Base-by-base conservation (phyloP, 2,113 vertebrate species). In the Heterotilapia buettikoferi region DNA sequence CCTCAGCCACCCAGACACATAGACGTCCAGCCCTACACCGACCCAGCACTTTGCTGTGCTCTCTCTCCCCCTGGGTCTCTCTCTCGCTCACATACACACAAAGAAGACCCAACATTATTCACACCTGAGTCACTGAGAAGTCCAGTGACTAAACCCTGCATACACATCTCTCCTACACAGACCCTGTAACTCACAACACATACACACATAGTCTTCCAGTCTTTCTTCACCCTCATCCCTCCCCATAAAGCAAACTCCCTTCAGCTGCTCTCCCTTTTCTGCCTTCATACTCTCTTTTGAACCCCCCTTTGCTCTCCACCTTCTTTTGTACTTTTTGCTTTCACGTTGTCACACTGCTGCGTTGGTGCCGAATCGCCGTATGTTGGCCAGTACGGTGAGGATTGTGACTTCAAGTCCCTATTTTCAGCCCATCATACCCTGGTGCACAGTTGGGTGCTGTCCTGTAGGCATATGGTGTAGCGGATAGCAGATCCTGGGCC, bases 381-480 rank as follows among this genome's bases (percentile, higher is more conserved):
- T 92, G 92, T 92, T 89, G 84, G 90, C 90, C 83, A 31, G 76
- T 40, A 80, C 68, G 2, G 50, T 78, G 83, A 81, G 85, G 88
- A 90, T 84, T 92, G 90, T 86, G 86, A 86, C 89, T 80, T 85
- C 13, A 40, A 80, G 87, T 94, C 93, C 91, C 92, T 96, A 94
- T 95, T 95, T 95, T 95, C 84, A 88, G 93, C 87, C 53, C 54
- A 87, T 92, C 92, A 91, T 88, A 82, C 90, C 92, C 94, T 52
- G 84, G 84, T 89, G 83, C 91, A 88, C 95, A 88, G 93, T 92
- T 90, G 94, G 95, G 91, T 93, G 94, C 91, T 90, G 90, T 95
- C 90, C 95, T 95, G 93, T 92, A 83, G 92, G 93, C 95, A 96
- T 96, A 96, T 96, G 96, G 94, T 93, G 93, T 53, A 92, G 85